phyloP scores from a whole-genome alignment of 2,113 vertebrate genomes.

The Formicarius rufipectus region DNA sequence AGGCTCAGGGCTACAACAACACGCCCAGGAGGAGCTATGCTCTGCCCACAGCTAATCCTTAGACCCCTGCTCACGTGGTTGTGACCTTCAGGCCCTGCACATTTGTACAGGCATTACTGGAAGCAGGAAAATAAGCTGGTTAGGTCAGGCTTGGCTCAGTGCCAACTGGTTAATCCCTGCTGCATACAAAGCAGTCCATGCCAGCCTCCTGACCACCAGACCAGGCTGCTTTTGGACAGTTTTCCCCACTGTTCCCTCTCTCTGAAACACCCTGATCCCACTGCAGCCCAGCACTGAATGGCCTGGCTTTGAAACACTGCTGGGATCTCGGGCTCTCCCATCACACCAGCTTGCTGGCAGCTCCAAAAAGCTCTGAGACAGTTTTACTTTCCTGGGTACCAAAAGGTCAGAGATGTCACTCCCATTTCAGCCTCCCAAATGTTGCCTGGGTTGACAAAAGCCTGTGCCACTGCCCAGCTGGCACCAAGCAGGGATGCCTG shows the following conservation, averaged over 20 bases:
- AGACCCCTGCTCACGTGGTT: not conserved
- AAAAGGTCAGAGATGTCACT: not conserved
- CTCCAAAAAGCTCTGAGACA: not conserved
- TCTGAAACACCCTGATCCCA: not conserved
- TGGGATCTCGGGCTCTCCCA: fast-evolving
- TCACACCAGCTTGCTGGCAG: not conserved
- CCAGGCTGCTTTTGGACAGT: not conserved
- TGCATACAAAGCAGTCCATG: not conserved
- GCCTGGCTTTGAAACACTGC: not conserved
- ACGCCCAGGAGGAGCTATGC: not conserved
- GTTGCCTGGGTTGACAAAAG: not conserved
- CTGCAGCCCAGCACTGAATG: not conserved
- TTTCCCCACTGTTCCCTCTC: not conserved
- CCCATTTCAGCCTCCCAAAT: not conserved
- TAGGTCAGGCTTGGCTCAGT: slow-evolving; percentile 18
- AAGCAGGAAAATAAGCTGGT: slow-evolving; percentile 13
- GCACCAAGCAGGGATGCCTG: not conserved
- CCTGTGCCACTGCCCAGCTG: not conserved
- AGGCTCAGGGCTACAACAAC: not conserved
- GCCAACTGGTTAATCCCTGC: not conserved
- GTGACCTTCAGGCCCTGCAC: not conserved
- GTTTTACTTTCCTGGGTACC: not conserved
- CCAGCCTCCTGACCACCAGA: not conserved
- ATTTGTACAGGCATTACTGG: not conserved
- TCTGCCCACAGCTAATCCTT: not conserved